phyloP scores from a whole-genome alignment of 2,113 vertebrate species.

The Perca flavescens region DNA sequence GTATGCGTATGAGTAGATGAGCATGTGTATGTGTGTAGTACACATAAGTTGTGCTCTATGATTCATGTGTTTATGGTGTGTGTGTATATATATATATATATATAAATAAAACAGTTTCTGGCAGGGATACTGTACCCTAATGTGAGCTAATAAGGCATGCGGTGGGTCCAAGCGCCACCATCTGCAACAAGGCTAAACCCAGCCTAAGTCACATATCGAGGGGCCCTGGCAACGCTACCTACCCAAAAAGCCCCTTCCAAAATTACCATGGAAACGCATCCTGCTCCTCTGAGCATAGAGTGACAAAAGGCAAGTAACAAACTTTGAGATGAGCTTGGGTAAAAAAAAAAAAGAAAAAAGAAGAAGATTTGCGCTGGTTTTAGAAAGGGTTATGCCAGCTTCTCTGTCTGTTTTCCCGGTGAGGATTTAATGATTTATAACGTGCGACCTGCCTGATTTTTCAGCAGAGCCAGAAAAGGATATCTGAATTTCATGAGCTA shows the following conservation, averaged over 20 bases:
- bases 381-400: constrained; percentile 45
- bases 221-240: background rate
- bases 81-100: too few relatives aligned
- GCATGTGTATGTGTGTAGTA: background rate
- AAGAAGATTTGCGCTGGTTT: constrained; percentile 11
- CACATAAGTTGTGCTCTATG: background rate
- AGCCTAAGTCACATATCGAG: background rate
- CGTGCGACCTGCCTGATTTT: constrained; percentile 39
- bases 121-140: background rate
- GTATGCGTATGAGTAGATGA: background rate
- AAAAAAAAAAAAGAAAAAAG: too few relatives aligned
- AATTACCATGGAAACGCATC: constrained; percentile 38
- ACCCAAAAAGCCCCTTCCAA: background rate
- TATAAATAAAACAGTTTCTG: background rate
- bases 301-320: constrained; percentile 16
- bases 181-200: constrained; percentile 23
- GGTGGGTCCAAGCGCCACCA: constrained; percentile 12
- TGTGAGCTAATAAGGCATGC: constrained; percentile 32
- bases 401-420: constrained; percentile 18
- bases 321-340: constrained; percentile 16
- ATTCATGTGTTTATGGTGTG: background rate
- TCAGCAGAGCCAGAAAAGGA: constrained; percentile 36
- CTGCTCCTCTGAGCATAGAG: background rate
- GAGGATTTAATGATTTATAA: constrained; percentile 60
- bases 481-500: constrained; percentile 73